Evolutionary conservation across 2,797 vertebrate genomes (phyloP).

Genomic region (Setipinna tenuifilis): DNA sequence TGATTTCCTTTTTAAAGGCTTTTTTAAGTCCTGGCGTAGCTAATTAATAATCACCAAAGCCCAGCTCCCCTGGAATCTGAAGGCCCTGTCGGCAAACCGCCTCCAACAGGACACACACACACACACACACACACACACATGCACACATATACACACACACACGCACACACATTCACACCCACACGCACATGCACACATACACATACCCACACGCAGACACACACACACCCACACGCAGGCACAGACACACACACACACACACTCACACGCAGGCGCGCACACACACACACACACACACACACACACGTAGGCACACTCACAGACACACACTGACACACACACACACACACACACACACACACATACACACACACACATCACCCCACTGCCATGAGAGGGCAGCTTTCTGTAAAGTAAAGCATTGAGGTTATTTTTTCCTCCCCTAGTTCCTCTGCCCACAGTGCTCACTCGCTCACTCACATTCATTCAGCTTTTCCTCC

Average conservation of each 20-base stretch:
- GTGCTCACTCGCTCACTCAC: too few relatives aligned
- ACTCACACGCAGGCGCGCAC: neutral
- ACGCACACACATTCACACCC: neutral
- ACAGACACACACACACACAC: neutral
- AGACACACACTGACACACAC: neutral
- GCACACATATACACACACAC: neutral
- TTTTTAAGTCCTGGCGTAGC: conserved; percentile 8
- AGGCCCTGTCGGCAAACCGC: neutral
- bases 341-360: neutral
- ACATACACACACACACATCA: neutral
- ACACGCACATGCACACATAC: neutral
- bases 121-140: neutral
- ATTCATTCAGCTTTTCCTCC: neutral
- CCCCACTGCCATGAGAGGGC: too few relatives aligned
- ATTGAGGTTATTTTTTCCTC: neutral
- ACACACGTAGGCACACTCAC: too few relatives aligned
- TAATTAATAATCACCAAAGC: conserved; percentile 17
- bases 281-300: neutral
- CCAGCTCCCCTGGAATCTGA: neutral
- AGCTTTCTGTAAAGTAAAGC: neutral
- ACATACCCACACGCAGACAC: neutral
- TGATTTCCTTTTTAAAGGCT: neutral
- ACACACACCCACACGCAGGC: neutral
- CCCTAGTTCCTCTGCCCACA: too few relatives aligned
- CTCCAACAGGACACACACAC: neutral